These are phyloP conservation scores for Isotomurus palustris DNA, from an alignment of 2,888 invertebrate genomes.

Conservation along the genomic window DNA sequence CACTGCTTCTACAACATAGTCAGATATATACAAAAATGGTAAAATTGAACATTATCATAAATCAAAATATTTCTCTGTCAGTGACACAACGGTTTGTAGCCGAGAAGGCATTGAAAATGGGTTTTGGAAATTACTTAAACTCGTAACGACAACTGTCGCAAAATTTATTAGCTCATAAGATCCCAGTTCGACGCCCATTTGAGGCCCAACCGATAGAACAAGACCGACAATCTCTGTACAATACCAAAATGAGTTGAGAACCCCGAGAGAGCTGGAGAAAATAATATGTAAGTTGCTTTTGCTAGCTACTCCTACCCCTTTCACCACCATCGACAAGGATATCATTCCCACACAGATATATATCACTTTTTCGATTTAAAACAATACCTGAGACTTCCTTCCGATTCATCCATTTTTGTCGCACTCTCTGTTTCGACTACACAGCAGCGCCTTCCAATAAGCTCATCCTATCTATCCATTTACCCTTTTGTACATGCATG, in stretches of 20 bases:
- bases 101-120: conserved; percentile 43
- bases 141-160: conserved; percentile 48
- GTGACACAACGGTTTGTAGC: conserved; percentile 46
- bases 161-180: conserved; percentile 48
- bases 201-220: conserved; percentile 32
- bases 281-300: neutral
- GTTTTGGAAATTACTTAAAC: conserved; percentile 47
- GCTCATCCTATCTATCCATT: conserved; percentile 10
- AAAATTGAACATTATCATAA: conserved; percentile 47
- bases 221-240: conserved; percentile 22
- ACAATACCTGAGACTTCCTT: conserved; percentile 36
- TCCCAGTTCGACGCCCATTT: conserved; percentile 47
- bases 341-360: conserved; percentile 14
- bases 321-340: conserved; percentile 1
- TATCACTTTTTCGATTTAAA: conserved; percentile 41
- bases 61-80: conserved; percentile 45
- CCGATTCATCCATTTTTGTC: conserved; percentile 2
- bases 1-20: conserved; percentile 18
- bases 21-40: conserved; percentile 46
- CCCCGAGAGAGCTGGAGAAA: conserved; percentile 2
- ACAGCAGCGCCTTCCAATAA: too few species aligned
- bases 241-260: conserved; percentile 28
- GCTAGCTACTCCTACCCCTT: neutral
- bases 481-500: neutral
- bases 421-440: too few species aligned